Percentiles rank a stretch among this genome's conserved stretches.
Evolutionary conservation across 2,113 vertebrate genomes (phyloP).

Genomic region (Pristiophorus japonicus): DNA sequence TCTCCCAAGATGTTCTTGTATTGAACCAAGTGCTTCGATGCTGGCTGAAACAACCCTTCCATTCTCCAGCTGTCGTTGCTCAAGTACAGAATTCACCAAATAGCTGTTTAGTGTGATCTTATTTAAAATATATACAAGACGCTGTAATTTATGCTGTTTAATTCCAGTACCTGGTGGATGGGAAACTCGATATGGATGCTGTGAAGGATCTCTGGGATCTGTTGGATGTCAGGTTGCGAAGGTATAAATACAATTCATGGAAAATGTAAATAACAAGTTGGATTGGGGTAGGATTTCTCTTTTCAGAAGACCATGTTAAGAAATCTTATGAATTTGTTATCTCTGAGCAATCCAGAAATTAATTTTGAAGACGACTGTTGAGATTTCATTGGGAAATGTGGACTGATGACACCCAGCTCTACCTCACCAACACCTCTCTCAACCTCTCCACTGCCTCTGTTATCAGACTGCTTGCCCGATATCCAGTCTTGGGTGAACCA

Average conservation of each 20-base stretch:
- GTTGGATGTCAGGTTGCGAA: conserved; percentile 61
- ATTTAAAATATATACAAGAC: background rate
- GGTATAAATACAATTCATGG: conserved; percentile 38
- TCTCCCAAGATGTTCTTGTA: background rate
- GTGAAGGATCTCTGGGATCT: conserved; percentile 61
- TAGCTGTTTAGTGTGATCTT: background rate
- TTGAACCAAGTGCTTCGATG: background rate
- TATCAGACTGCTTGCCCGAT: background rate
- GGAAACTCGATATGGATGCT: conserved; percentile 67
- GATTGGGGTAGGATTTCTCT: background rate
- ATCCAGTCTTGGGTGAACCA: background rate
- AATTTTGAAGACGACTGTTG: background rate
- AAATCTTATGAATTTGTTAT: background rate
- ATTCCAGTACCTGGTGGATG: conserved; percentile 61
- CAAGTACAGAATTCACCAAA: background rate
- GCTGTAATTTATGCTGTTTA: background rate
- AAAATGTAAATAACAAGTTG: background rate
- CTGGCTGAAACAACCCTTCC: background rate
- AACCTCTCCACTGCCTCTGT: background rate
- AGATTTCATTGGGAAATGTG: background rate
- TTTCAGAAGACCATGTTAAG: background rate
- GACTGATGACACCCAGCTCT: background rate
- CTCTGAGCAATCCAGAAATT: background rate
- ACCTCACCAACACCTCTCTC: background rate
- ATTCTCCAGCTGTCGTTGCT: background rate